These are phyloP conservation scores for Caenorhabditis latens DNA, from an alignment of 1,140 invertebrate species.

Conservation along the genomic window DNA sequence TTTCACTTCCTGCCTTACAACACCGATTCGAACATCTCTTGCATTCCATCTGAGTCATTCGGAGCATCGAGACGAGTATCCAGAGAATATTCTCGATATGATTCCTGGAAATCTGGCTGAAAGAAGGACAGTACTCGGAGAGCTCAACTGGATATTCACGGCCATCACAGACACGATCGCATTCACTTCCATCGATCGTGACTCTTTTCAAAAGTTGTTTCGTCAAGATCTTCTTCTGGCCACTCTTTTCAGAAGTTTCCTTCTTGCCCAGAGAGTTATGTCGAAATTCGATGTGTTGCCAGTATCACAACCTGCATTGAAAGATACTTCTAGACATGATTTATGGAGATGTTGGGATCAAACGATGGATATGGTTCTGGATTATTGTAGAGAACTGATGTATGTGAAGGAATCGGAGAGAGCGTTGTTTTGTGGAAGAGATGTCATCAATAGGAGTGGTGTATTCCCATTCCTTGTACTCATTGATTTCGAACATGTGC, in stretches of 20 bases:
- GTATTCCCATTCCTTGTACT: conserved; percentile 64
- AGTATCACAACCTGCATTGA: conserved; percentile 89
- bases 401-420: conserved; percentile 27
- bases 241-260: conserved; percentile 95
- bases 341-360: conserved; percentile 91
- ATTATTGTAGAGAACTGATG: conserved; percentile 42
- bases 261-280: conserved; percentile 95
- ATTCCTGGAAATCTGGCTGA: conserved; percentile 95
- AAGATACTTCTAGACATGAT: conserved; percentile 86
- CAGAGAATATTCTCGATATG: conserved; percentile 60
- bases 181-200: conserved; percentile 93
- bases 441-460: conserved; percentile 36
- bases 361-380: conserved; percentile 90
- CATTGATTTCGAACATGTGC: conserved; percentile 64
- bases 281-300: conserved; percentile 95
- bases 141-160: conserved; percentile 99
- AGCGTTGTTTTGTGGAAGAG: conserved; percentile 58
- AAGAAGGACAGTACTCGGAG: conserved; percentile 94
- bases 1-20: conserved; percentile 97
- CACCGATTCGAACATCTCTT: conserved; percentile 95
- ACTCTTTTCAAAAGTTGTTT: conserved; percentile 95
- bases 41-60: conserved; percentile 78
- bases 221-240: conserved; percentile 97
- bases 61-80: conserved; percentile 42
- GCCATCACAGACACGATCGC: conserved; percentile 99